Base-by-base conservation (phyloP, 2,113 vertebrate genomes). In the Crotophaga sulcirostris region DNA sequence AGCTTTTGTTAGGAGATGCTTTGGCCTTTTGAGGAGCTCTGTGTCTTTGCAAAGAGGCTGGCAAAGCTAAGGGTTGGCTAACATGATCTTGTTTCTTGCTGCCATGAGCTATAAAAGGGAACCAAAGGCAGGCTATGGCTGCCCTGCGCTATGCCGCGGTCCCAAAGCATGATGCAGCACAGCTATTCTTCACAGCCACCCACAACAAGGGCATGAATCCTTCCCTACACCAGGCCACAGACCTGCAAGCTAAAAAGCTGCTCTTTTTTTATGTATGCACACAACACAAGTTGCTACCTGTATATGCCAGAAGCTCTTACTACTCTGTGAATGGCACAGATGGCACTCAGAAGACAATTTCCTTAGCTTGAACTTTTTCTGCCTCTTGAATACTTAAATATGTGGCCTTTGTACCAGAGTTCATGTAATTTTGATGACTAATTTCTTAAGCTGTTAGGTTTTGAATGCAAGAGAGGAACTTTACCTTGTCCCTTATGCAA, bases 101-200 rank as follows among this genome's bases (percentile, higher is more conserved):
- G 85, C 75, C 88, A 80, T 5, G 28, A 90, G 74, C 42, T 82
- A 40, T 10, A 85, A 63, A 91, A 67, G 52, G 42, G 52, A 90
- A 15, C 63, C 10, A 18, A 95, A 82, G 70, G 66, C 59, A 87
- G 84, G 70, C 66, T 72, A 69, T 4, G 3, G 82, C 49, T 0
- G 0, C 44, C 31, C 49, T 38, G n/a, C 2, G 3, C 77, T 42
- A 2, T 51, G 84, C 29, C 67, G 44, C 0, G 0, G 20, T 91
- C 34, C 52, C 11, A 4, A 59, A 3, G 75, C 0, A 1, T 16
- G 59, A 36, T 60, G 45, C 60, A 55, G 84, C 74, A 36, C 1
- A 3, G 64, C 49, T 77, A 86, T 64, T 80, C 15, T 29, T 63
- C 88, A 69, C 40, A 54, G 63, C 58, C 45, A 76, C 12, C 34